Evolutionary conservation across 2,888 invertebrate genomes (phyloP), one percentile per base, ranked within the genome.

Genomic region (Ceriagrion tenellum): DNA sequence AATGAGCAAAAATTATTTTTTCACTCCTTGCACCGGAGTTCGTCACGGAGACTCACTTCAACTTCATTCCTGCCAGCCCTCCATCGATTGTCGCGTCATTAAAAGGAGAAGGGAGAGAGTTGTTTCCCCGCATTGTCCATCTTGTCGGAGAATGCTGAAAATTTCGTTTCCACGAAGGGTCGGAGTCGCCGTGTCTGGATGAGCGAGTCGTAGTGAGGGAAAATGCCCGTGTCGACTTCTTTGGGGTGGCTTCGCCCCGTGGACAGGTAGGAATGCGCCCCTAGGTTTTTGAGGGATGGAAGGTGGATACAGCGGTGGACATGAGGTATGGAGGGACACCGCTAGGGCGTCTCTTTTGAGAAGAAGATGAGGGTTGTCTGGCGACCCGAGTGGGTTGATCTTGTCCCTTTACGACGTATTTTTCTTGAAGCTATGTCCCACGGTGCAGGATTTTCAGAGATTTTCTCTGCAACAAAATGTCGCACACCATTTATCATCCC

Each of bases 201-300:
- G 35, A 81, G 35, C 69, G 69, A n/a, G 18, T 10, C 1, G 59
- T 59, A 59, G 18, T 30, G 35, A 10, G 81, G 81, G 26, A 81
- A 81, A 81, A 81, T 81, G 81, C 18, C 69, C 69, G 69, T 81
- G 81, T 81, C 81, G 81, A 81, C 81, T 35, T n/a, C 81, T 23
- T 59, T 30, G 81, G 30, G 81, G n/a, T 81, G 35, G 81, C 35
- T 81, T 16, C 35, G 35, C 12, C 81, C 81, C 16, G 23, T 13
- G 81, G 81, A 81, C 81, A 81, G 81, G 81, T 81, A 81, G 81
- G 81, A 81, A 81, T 81, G 81, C 81, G 81, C 13, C 74, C 35
- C 13, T 8, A 2, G 81, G 81, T 81, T 81, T n/a, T 81, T 30
- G 30, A 35, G 81, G 81, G 69, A 69, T 23, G 81, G 35, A 35